Base-by-base conservation (phyloP, 37 sponge, comb jelly and placozoan species). In the Theonella swinhoei region DNA sequence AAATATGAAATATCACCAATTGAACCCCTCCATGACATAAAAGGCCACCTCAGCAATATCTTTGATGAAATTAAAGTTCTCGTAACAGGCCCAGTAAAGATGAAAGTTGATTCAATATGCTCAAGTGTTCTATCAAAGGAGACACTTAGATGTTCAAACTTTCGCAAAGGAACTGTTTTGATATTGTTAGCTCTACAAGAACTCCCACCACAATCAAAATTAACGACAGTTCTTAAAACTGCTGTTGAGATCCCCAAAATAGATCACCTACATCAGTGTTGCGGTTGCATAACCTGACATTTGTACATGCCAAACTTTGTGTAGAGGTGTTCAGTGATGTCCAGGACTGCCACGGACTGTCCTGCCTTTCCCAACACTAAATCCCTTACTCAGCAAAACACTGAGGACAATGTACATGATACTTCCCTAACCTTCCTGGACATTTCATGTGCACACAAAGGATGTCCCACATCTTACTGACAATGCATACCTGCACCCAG, bases 1-100 rank as follows among this genome's bases (percentile, higher is more conserved):
- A 28, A 26, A 34, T 77, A 77, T 24, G 78, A 77, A 34, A 54
- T 77, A 30, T 33, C 40, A 33, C 64, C 78, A 2, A 25, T n/a
- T n/a, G 78, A 62, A 39, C 78, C 78, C 37, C 64, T 77, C n/a
- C 78, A 77, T 39, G 64, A 63, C 64, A 26, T 62, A 43, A 76
- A 76, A 30, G 77, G 77, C 25, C 77, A 76, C 77, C 35, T 76
- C 61, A 54, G 62, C 41, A 32, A 76, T 34, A 76, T 76, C 22
- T 59, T 76, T 60, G 77, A 76, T 11, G 77, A 76, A 59, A 32
- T 25, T 14, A 60, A 41, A 43, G 30, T 34, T 32, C 33, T 60
- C 47, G 62, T 25, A 30, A 41, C 61, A 31, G 77, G 26, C 25
- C 28, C 29, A 59, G 62, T 34, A 60, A 47, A 30, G 41, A 25